Conservation (phyloP, 2,888 invertebrate genomes). For the Cantharis rustica region DNA sequence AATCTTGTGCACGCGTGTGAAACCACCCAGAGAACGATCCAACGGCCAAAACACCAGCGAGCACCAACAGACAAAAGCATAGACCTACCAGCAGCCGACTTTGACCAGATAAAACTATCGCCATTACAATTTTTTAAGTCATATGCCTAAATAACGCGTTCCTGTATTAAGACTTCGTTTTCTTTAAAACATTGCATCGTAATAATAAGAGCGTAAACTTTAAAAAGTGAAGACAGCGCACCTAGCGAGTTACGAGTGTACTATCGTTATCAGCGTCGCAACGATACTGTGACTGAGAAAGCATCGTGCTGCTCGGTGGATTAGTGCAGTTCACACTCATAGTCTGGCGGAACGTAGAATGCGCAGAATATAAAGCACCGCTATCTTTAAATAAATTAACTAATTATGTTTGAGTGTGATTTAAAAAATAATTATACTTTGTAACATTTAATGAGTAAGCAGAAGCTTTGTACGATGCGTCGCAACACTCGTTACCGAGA, state of each 20-base stretch:
- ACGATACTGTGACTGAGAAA: constrained; percentile 50
- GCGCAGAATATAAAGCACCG: constrained; percentile 21
- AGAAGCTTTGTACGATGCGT: constrained; percentile 14
- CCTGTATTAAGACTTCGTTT: not conserved
- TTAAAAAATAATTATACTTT: constrained; percentile 38
- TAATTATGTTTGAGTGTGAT: constrained; percentile 45
- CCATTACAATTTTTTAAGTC: constrained; percentile 54
- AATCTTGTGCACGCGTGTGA: constrained; percentile 59
- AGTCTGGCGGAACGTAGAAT: constrained; percentile 22
- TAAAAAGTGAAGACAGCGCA: constrained; percentile 44
- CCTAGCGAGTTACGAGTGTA: constrained; percentile 45
- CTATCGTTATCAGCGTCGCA: constrained; percentile 49
- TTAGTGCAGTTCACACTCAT: constrained; percentile 28
- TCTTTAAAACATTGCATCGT: not conserved
- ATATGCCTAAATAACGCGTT: not conserved
- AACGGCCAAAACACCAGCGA: constrained; percentile 62
- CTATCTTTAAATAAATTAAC: constrained; percentile 44
- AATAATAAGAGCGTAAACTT: constrained; percentile 36
- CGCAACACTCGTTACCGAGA: constrained; percentile 21
- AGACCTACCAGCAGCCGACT: constrained; percentile 64
- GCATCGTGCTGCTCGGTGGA: constrained; percentile 37
- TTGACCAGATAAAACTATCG: constrained; percentile 70
- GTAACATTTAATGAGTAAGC: constrained; percentile 38
- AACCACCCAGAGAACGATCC: constrained; percentile 69
- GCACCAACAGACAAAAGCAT: constrained; percentile 60